Percentiles rank a stretch among this genome's conserved stretches.
These are phyloP conservation scores for Dichetophora obliterata DNA, from an alignment of 2,888 invertebrate genomes.

Conservation along the genomic window DNA sequence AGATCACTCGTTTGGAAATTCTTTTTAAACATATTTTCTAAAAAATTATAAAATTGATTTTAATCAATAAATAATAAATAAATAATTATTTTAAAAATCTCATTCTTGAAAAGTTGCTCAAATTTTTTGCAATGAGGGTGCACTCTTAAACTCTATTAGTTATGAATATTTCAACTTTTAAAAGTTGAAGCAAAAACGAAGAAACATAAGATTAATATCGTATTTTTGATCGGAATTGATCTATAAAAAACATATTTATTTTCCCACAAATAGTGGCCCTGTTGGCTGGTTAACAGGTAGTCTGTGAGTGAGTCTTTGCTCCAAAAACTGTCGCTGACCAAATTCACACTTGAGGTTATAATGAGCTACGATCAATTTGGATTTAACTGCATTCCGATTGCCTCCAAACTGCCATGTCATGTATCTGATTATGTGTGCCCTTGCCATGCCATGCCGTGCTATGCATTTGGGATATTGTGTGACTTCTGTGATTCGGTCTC, in stretches of 20 bases:
- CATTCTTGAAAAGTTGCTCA: no score
- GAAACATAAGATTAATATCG: neutral
- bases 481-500: constrained; percentile 23
- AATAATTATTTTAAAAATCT: no score
- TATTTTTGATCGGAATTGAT: neutral
- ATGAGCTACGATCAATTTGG: constrained; percentile 66
- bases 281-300: constrained; percentile 9
- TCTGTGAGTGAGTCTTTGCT: neutral
- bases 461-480: constrained; percentile 9
- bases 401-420: constrained; percentile 53
- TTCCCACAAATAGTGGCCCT: neutral
- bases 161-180: no score
- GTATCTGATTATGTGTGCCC: constrained; percentile 30
- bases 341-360: constrained; percentile 48
- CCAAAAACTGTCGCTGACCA: constrained; percentile 31
- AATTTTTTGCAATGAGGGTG: no score
- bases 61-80: no score
- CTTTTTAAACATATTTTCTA: no score
- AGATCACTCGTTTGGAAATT: no score
- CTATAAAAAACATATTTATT: neutral
- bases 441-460: constrained; percentile 13
- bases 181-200: neutral
- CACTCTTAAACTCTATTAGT: no score
- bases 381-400: constrained; percentile 63
- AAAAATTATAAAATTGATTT: no score